These are phyloP conservation scores for Elephas maximus DNA, from an alignment of 2,113 vertebrate species.

Conservation along the genomic window DNA sequence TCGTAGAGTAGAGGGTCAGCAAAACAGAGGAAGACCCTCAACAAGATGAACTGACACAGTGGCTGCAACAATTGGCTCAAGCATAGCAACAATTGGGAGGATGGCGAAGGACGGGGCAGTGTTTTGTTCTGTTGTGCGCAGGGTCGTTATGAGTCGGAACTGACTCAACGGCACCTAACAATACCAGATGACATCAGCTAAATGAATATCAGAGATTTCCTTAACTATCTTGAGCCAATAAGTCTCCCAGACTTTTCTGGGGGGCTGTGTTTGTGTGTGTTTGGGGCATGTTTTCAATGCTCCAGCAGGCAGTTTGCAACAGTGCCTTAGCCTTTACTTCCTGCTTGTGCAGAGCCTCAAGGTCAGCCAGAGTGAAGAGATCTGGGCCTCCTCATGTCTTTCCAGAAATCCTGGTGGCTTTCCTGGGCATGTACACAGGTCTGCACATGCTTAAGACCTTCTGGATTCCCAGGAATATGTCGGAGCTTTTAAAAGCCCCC, in stretches of 20 bases:
- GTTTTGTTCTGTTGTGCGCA: no score
- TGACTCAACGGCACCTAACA: no score
- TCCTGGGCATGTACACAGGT: background rate
- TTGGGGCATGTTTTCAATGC: background rate
- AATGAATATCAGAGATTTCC: background rate
- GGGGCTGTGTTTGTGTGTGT: background rate
- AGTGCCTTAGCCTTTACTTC: background rate
- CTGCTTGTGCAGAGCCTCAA: background rate
- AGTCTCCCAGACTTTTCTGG: background rate
- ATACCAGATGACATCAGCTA: background rate
- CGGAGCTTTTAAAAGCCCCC: constrained; percentile 28
- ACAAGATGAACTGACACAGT: no score
- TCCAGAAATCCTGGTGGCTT: no score
- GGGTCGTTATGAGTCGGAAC: no score
- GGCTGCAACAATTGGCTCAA: no score
- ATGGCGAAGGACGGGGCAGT: no score
- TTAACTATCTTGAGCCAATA: background rate
- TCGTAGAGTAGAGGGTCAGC: no score
- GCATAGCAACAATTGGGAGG: no score
- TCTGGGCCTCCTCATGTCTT: background rate
- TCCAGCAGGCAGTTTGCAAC: background rate
- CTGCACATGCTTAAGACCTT: background rate
- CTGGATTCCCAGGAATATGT: background rate
- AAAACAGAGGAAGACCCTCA: no score
- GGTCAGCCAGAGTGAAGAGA: background rate